A percentile compares a stretch with the other conserved stretches of the same genome.
These are phyloP conservation scores for Pterocles burchelli DNA, from an alignment of 2,113 vertebrate genomes.

Conservation along the genomic window DNA sequence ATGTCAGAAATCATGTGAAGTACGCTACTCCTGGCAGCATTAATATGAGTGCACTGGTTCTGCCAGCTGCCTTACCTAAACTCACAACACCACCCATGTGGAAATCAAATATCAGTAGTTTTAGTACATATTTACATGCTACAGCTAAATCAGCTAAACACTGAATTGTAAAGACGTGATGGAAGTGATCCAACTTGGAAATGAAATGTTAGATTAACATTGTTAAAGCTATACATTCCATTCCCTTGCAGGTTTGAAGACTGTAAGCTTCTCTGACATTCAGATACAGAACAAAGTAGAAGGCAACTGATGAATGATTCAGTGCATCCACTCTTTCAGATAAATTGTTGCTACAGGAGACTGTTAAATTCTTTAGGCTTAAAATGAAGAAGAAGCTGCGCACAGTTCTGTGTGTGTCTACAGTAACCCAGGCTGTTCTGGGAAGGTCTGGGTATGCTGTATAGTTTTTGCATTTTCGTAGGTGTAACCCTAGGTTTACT, in stretches of 20 bases:
- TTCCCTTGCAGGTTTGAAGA: neutral
- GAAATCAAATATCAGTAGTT: slow-evolving; percentile 19
- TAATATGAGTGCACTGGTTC: neutral
- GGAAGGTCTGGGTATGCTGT: neutral
- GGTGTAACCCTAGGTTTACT: neutral
- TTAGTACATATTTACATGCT: slow-evolving; percentile 24
- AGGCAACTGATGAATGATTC: neutral
- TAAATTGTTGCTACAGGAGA: neutral
- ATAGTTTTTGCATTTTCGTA: neutral
- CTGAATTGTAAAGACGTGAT: neutral
- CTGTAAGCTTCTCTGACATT: neutral
- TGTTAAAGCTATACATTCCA: neutral
- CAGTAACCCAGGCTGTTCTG: neutral
- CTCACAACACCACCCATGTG: neutral
- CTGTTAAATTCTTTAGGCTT: neutral
- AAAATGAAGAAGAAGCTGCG: neutral
- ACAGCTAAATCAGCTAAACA: slow-evolving; percentile 40
- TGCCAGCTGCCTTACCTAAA: slow-evolving; percentile 22
- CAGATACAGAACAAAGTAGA: neutral
- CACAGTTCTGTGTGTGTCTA: neutral
- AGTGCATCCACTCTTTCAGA: neutral
- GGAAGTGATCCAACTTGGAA: neutral
- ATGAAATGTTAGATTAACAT: neutral
- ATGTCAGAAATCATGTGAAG: neutral
- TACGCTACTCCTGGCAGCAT: neutral